Conservation (phyloP, 2,797 vertebrate genomes). For the Novumbra hubbsi region DNA sequence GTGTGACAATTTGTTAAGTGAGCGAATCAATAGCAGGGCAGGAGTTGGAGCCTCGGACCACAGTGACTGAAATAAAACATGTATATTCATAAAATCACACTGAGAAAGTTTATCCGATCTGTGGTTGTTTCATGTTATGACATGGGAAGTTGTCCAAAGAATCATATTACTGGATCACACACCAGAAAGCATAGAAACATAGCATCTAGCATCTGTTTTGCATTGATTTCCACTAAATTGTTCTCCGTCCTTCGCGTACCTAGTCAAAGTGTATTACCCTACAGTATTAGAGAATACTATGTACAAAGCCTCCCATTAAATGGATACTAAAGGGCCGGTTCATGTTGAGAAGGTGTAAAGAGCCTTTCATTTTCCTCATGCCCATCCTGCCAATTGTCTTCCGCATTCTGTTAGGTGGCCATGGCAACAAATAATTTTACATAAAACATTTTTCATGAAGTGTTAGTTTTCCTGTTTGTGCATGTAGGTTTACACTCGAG, state of each 20-base stretch:
- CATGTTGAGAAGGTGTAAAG: neutral
- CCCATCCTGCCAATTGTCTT: neutral
- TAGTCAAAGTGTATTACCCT: neutral
- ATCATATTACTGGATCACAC: neutral
- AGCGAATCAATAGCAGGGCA: neutral
- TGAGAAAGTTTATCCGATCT: neutral
- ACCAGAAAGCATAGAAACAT: neutral
- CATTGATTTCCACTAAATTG: neutral
- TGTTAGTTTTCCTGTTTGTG: constrained; percentile 9
- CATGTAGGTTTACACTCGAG: neutral
- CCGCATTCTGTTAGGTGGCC: neutral
- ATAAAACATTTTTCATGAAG: neutral
- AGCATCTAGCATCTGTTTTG: neutral
- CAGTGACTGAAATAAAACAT: constrained; percentile 13
- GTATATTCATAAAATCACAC: neutral
- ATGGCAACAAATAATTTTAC: constrained; percentile 17
- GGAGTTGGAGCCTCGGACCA: neutral
- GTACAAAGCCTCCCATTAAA: neutral
- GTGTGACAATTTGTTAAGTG: constrained; percentile 16
- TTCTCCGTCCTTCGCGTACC: neutral
- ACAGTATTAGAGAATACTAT: neutral
- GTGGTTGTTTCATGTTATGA: neutral
- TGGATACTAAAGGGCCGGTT: neutral
- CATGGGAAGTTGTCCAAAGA: neutral
- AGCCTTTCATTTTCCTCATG: neutral